These are phyloP conservation scores for Scolopax mira DNA, from an alignment of 2,113 vertebrate species.

Conservation along the genomic window DNA sequence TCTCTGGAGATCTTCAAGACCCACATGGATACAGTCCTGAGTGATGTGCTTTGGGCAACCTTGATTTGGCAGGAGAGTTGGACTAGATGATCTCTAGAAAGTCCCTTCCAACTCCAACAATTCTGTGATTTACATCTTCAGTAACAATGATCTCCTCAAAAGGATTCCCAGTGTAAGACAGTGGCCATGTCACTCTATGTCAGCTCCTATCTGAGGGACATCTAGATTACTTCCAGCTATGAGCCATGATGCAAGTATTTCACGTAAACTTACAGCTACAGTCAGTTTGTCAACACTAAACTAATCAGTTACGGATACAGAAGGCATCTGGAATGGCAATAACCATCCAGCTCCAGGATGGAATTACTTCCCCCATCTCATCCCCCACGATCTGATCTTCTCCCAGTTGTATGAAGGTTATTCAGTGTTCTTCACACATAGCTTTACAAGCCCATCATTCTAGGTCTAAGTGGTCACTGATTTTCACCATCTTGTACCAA, in stretches of 20 bases:
- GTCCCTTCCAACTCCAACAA: too few relatives aligned
- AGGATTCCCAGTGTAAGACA: background rate
- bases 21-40: too few relatives aligned
- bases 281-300: background rate
- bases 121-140: background rate
- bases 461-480: too few relatives aligned
- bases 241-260: background rate
- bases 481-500: background rate
- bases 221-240: background rate
- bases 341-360: background rate
- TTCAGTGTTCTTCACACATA: background rate
- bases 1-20: too few relatives aligned
- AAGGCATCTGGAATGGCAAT: background rate
- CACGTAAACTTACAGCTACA: background rate
- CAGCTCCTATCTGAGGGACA: background rate
- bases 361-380: background rate
- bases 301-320: background rate
- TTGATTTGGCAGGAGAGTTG: too few relatives aligned
- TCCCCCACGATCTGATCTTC: background rate
- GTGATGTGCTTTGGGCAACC: too few relatives aligned
- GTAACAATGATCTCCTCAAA: background rate
- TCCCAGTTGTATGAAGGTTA: too few relatives aligned
- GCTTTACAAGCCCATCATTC: background rate
- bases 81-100: too few relatives aligned
- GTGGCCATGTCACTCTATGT: rapidly evolving